phyloP scores from a whole-genome alignment of 2,797 vertebrate genomes.

The Notamacropus eugenii region DNA sequence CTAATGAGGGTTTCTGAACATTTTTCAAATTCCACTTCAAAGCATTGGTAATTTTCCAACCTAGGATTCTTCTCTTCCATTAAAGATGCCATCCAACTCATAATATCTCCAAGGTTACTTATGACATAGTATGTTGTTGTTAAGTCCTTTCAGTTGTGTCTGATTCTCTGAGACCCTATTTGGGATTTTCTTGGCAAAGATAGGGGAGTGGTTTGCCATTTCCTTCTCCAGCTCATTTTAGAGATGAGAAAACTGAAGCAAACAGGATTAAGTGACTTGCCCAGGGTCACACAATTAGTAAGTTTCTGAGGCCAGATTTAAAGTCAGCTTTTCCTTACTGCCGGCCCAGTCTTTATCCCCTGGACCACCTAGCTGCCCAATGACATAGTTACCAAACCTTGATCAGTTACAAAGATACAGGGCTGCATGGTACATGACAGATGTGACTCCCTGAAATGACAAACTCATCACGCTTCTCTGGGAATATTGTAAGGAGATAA shows the following conservation, averaged over 20 bases:
- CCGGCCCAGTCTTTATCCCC: no score
- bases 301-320: no score
- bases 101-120: neutral
- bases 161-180: no score
- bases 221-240: no score
- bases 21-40: neutral
- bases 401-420: neutral
- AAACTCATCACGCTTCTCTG: neutral
- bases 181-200: no score
- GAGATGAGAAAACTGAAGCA: no score
- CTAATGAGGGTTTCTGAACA: neutral
- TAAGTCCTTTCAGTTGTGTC: no score
- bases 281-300: no score
- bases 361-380: no score
- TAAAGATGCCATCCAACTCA: neutral
- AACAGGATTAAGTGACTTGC: no score
- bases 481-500: neutral
- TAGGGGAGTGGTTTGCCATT: no score
- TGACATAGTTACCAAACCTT: neutral
- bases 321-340: no score
- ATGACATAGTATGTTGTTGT: neutral
- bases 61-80: neutral
- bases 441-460: neutral
- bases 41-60: neutral
- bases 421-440: neutral